Percentiles rank a stretch among this genome's conserved stretches.
Evolutionary conservation across 1,140 invertebrate genomes (phyloP).

Genomic region (Tetragonula clypearis): DNA sequence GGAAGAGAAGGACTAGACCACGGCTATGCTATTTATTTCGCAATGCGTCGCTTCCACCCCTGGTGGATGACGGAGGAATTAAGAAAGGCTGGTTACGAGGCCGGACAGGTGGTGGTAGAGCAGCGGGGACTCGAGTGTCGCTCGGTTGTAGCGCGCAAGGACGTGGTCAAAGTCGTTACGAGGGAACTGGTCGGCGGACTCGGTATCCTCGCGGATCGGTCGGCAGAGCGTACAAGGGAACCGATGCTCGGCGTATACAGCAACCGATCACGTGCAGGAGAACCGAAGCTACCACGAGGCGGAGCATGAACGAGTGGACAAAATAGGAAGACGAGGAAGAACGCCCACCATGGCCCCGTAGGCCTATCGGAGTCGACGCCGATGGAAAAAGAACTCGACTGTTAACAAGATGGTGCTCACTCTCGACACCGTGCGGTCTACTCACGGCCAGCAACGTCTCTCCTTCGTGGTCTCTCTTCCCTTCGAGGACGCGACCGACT

Average conservation of each 20-base stretch:
- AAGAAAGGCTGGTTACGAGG: constrained; percentile 12
- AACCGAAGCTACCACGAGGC: constrained; percentile 72
- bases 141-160: constrained; percentile 17
- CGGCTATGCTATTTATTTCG: too few species aligned
- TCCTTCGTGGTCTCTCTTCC: constrained; percentile 54
- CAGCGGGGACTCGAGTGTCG: constrained; percentile 1
- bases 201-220: constrained; percentile 52
- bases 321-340: constrained; percentile 79
- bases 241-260: constrained; percentile 8
- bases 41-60: too few species aligned
- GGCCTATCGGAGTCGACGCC: constrained; percentile 78
- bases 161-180: constrained; percentile 28
- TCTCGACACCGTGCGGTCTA: constrained; percentile 67
- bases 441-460: constrained; percentile 55
- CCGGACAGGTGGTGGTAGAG: constrained; percentile 33
- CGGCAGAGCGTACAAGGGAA: constrained; percentile 36
- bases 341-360: constrained; percentile 78
- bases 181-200: constrained; percentile 24
- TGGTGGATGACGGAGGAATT: background rate
- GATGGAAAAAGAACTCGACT: constrained; percentile 79
- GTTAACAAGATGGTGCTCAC: constrained; percentile 81
- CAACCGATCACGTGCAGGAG: constrained; percentile 56
- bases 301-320: constrained; percentile 77
- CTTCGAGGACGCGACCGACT: constrained; percentile 68
- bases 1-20: too few species aligned